Percentiles rank a stretch among this genome's conserved stretches.
Conservation (phyloP, 2,888 invertebrate species). For the Trileptium ribeirensis region DNA sequence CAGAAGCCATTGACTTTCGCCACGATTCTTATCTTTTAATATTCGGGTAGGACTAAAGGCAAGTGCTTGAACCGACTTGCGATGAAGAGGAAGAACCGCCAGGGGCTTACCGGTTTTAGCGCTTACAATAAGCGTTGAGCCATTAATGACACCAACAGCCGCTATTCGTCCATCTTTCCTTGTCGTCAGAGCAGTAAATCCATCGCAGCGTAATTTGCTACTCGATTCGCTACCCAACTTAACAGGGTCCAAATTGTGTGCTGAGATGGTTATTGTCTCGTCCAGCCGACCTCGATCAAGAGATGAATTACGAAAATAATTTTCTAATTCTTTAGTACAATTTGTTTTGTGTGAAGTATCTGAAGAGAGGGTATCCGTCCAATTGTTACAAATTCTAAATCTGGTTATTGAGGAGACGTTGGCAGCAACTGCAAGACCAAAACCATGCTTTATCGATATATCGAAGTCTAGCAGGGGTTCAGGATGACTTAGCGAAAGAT, state of each 20-base stretch:
- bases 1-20: background rate
- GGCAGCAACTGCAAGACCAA: background rate
- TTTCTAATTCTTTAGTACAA: too few species aligned
- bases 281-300: too few species aligned
- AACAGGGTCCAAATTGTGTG: background rate
- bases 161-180: background rate
- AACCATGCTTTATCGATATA: background rate
- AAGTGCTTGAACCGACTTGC: background rate
- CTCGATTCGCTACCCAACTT: background rate
- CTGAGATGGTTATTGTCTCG: background rate
- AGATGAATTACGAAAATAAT: too few species aligned
- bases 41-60: background rate
- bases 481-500: background rate
- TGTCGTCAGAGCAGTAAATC: background rate
- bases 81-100: background rate
- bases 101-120: background rate
- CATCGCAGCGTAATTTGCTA: too few species aligned
- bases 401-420: background rate
- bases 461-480: background rate
- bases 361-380: too few species aligned
- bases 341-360: too few species aligned
- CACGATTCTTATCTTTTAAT: background rate
- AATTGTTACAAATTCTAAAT: background rate
- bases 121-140: background rate
- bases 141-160: background rate